These are phyloP conservation scores for Drosophila falleni DNA, from an alignment of 2,888 invertebrate species.

Conservation along the genomic window DNA sequence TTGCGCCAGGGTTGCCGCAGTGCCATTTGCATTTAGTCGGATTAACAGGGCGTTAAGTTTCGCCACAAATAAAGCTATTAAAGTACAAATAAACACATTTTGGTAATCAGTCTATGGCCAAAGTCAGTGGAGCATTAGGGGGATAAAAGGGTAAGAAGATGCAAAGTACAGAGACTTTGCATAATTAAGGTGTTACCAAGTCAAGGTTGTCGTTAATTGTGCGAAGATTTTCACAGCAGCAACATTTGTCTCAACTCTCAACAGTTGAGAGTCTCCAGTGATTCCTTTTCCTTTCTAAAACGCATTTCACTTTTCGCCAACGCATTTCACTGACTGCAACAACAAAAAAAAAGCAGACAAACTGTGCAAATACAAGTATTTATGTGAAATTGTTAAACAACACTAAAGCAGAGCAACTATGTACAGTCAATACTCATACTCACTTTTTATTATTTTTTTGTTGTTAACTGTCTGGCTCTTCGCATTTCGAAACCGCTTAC, in stretches of 20 bases:
- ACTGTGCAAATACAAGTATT: slow-evolving; percentile 54
- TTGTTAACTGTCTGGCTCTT: slow-evolving; percentile 36
- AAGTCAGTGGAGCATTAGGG: slow-evolving; percentile 26
- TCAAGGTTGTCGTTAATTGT: slow-evolving; percentile 71
- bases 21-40: slow-evolving; percentile 67
- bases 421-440: slow-evolving; percentile 34
- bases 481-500: slow-evolving; percentile 73
- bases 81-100: slow-evolving; percentile 42
- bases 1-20: slow-evolving; percentile 69
- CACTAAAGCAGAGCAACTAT: slow-evolving; percentile 44
- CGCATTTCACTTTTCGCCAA: slow-evolving; percentile 76
- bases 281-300: slow-evolving; percentile 75
- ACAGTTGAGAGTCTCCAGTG: slow-evolving; percentile 16
- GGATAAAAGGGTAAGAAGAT: neutral
- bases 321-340: slow-evolving; percentile 46
- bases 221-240: slow-evolving; percentile 19
- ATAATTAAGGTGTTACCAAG: slow-evolving; percentile 68
- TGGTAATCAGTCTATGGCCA: slow-evolving; percentile 39
- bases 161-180: slow-evolving; percentile 10
- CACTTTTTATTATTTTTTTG: slow-evolving; percentile 11
- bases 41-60: slow-evolving; percentile 82
- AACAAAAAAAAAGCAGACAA: slow-evolving; percentile 20
- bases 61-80: slow-evolving; percentile 63
- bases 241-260: neutral
- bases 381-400: slow-evolving; percentile 64